A percentile compares a stretch with the other conserved stretches of the same genome.
These are phyloP conservation scores for Melanaphis sacchari DNA, from an alignment of 1,140 invertebrate species.

Conservation along the genomic window DNA sequence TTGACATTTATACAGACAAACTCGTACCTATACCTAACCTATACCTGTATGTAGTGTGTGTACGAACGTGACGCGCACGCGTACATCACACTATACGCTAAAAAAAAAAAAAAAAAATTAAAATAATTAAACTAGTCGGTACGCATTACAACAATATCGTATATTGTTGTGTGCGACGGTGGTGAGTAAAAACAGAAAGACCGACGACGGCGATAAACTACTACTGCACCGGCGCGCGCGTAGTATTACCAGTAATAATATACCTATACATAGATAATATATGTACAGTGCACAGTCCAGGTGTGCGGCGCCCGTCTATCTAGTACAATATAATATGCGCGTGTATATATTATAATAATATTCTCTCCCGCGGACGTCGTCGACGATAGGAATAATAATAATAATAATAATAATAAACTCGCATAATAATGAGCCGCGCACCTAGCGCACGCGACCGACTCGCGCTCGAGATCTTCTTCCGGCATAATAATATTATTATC, in stretches of 20 bases:
- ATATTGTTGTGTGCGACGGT: not conserved
- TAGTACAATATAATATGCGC: not conserved
- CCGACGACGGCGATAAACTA: not conserved
- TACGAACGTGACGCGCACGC: not conserved
- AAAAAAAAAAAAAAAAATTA: not conserved
- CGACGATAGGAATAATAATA: not conserved
- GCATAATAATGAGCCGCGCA: slow-evolving; percentile 2
- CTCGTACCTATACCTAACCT: not conserved
- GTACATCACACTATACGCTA: no score
- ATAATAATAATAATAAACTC: not conserved
- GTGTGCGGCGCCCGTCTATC: not conserved
- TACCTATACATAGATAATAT: not conserved
- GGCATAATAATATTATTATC: not conserved
- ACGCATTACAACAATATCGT: not conserved
- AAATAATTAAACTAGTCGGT: not conserved
- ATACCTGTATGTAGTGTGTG: not conserved
- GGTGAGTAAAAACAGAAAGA: not conserved
- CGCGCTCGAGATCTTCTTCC: not conserved
- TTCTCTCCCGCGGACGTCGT: not conserved
- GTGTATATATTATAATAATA: not conserved
- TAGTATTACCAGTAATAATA: not conserved
- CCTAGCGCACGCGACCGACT: not conserved
- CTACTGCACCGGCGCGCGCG: not conserved
- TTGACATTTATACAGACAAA: not conserved
- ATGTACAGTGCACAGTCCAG: not conserved